A percentile compares a stretch with the other conserved stretches of the same genome.
Conservation (phyloP, 2,113 vertebrate genomes). For the Nestor notabilis region DNA sequence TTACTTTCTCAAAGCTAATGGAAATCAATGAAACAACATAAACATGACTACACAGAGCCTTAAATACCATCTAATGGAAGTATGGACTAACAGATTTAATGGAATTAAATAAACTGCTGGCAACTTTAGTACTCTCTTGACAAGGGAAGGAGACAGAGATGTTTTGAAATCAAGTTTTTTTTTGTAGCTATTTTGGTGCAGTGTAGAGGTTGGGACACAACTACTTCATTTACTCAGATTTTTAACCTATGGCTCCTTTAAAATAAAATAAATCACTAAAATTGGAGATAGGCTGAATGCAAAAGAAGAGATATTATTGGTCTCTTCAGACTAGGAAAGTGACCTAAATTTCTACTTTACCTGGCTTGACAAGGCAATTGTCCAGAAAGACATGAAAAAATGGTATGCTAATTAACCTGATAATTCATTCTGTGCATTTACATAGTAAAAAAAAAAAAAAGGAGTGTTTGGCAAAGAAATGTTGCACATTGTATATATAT, state of each 20-base stretch:
- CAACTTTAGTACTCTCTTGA: neutral
- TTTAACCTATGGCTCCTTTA: neutral
- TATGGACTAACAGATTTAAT: neutral
- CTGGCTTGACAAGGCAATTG: neutral
- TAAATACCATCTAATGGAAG: neutral
- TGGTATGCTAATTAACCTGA: neutral
- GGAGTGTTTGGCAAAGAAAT: neutral
- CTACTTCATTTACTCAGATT: neutral
- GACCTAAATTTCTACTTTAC: neutral
- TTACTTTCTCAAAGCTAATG: neutral
- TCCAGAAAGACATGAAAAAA: neutral
- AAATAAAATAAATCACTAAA: neutral
- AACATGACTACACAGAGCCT: neutral
- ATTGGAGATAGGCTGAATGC: neutral
- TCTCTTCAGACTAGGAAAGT: neutral
- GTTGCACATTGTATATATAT: neutral
- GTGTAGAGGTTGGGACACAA: fast-evolving
- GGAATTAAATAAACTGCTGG: neutral
- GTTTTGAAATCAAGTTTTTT: neutral
- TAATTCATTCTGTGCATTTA: neutral
- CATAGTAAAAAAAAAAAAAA: neutral
- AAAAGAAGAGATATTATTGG: neutral
- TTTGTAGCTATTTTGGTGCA: neutral
- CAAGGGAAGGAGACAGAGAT: neutral
- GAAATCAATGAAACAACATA: neutral